Evolutionary conservation across 2,113 vertebrate species (phyloP), one percentile per base, ranked within the genome.

Genomic region (Onychorhynchus coronatus): DNA sequence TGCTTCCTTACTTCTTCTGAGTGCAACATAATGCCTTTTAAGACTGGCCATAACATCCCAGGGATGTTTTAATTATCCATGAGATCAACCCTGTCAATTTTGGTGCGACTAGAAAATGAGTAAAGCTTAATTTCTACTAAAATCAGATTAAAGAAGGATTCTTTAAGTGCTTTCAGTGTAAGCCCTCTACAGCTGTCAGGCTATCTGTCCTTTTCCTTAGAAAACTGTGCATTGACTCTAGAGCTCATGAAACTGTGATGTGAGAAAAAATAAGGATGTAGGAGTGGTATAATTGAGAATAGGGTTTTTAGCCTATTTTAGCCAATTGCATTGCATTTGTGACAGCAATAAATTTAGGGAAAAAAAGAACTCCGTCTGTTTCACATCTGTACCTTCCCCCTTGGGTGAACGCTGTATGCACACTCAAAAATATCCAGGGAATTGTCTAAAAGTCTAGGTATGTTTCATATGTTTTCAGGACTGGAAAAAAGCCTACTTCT

Each of bases 101-200:
- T n/a, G 31, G 25, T 66, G 31, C 72, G 91, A 66, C 58, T 4
- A 50, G 72, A 76, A 91, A 88, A 77, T 33, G 28, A 42, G 9
- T 77, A 89, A 80, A 86, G 41, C 50, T 89, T 84, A 44, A 84
- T 94, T 89, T 94, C 80, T 31, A 50, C 55, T 63, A 80, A 91
- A 86, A 91, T 86, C 86, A 86, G 82, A 65, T 96, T 95, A 90
- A 80, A 77, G 63, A 46, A 80, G 50, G 72, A 86, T 94, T 80
- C 59, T 80, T 76, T 50, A 84, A 80, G 86, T 72, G 68, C 50
- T 66, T 77, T 76, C 63, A n/a, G 76, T 46, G 20, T 91, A 87
- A 94, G 50, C 55, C 20, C 25, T 62, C n/a, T 71, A 25, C 80
- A 95, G 73, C 95, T 95, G 87, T 92, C 76, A 84, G 31, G 42